phyloP scores from a whole-genome alignment of 2,797 vertebrate genomes.

The Babyrousa celebensis region DNA sequence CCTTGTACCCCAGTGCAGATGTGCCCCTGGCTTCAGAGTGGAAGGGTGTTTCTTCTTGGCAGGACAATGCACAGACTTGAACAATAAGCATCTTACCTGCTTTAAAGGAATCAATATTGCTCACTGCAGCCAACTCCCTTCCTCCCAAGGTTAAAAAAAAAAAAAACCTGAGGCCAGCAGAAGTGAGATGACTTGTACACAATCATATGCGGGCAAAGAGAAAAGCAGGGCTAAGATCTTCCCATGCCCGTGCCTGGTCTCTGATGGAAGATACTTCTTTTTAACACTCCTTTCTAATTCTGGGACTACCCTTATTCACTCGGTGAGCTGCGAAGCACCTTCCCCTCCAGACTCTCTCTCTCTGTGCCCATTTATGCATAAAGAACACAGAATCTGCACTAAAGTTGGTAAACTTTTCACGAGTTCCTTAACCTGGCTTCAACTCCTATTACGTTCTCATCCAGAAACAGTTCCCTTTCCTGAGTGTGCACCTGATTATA shows the following conservation, averaged over 20 bases:
- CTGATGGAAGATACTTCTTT: not conserved
- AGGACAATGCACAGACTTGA: not conserved
- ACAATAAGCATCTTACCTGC: not conserved
- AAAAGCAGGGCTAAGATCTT: not conserved
- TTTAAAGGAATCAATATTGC: not conserved
- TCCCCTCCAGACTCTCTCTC: not conserved
- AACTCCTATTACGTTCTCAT: not conserved
- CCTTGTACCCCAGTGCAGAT: too few relatives aligned
- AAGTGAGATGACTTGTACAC: not conserved
- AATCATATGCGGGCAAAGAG: too few relatives aligned
- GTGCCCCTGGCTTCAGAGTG: not conserved
- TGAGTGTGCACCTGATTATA: not conserved
- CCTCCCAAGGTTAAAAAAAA: not conserved
- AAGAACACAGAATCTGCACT: not conserved
- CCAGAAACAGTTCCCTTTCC: not conserved
- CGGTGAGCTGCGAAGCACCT: not conserved
- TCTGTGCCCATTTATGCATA: too few relatives aligned
- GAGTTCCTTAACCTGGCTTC: not conserved
- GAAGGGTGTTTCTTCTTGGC: not conserved
- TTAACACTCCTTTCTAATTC: not conserved
- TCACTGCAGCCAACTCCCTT: conserved; percentile 43
- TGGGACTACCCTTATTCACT: not conserved
- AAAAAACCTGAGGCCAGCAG: not conserved
- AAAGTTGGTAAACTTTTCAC: not conserved
- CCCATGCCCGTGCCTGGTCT: not conserved